Percentiles rank a stretch among this genome's conserved stretches.
These are phyloP conservation scores for Triops cancriformis DNA, from an alignment of 1,140 invertebrate species.

Conservation along the genomic window DNA sequence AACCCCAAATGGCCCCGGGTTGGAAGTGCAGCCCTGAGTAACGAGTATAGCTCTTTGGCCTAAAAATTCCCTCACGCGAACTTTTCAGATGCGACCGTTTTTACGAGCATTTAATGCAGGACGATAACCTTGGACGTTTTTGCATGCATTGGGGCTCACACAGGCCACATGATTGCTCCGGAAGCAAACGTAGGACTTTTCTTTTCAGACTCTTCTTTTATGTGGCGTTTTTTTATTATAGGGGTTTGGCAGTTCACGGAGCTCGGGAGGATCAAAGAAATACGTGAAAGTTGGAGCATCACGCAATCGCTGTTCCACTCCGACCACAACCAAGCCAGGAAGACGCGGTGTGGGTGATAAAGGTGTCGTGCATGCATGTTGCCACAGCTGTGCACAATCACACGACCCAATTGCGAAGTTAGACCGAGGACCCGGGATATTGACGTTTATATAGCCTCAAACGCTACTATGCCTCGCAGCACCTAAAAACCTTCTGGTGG, in stretches of 20 bases:
- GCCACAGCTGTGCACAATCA: slow-evolving; percentile 12
- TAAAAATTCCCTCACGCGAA: no score
- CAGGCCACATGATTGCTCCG: neutral
- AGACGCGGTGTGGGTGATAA: slow-evolving; percentile 1
- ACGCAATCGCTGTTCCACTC: slow-evolving; percentile 1
- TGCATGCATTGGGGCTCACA: no score
- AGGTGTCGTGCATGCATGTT: slow-evolving; percentile 10
- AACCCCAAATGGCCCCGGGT: no score
- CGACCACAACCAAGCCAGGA: neutral
- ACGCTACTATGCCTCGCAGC: no score
- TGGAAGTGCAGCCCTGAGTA: no score
- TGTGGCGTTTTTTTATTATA: neutral
- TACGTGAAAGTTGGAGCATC: slow-evolving; percentile 7
- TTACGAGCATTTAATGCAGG: no score
- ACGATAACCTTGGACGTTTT: no score
- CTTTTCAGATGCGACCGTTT: no score
- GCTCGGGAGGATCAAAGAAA: neutral
- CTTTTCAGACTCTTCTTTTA: neutral
- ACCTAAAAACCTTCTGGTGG: no score
- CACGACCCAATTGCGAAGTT: slow-evolving; percentile 9
- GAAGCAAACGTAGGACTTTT: neutral
- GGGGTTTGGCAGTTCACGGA: neutral
- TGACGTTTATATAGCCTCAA: neutral
- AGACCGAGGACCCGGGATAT: neutral
- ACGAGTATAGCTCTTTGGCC: no score